Evolutionary conservation across 2,888 invertebrate genomes (phyloP), one percentile per base, ranked within the genome.

Genomic region (Hydrotaea cyrtoneurina): DNA sequence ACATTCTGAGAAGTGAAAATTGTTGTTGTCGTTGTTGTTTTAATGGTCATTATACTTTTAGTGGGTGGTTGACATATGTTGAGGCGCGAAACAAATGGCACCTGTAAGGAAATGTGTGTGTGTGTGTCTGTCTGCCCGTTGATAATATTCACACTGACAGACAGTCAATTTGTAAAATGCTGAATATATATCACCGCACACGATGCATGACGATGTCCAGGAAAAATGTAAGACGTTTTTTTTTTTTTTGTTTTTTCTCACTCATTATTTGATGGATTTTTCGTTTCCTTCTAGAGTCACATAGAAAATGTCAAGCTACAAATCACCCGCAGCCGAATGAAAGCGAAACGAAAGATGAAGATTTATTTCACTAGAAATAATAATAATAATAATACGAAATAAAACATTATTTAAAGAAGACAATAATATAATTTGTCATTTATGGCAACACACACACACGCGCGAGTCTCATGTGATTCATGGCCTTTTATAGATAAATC

Each of bases 31-130:
- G 15, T 50, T n/a, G n/a, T 50, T 50, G 50, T 50, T 50, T 43
- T 19, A 17, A 71, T 82, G 78, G 78, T 76, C 83, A 83, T 79
- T 76, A 78, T 78, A 83, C 83, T 79, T 83, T 76, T 77, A 76
- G 83, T 83, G 83, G 83, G 83, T 83, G 83, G 83, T 79, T 83
- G 79, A 79, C 83, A 83, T 83, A 46, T 69, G 69, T 46, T 69
- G 39, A 50, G 50, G n/a, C 5, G 50, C 50, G 43, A 31, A 78
- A 78, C 78, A 78, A 72, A 71, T 73, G 72, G 78, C 72, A 78
- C 78, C 78, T 78, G 78, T 73, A 36, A 84, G 84, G 84, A 84
- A 80, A 81, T 80, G 80, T 80, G 23, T 31, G 36, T 31, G 62
- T 19, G 19, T 15, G 15, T n/a, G 31, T 4, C 3, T 7, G 31